Base-by-base conservation (phyloP, 2,113 vertebrate species). In the Poeciliopsis prolifica region DNA sequence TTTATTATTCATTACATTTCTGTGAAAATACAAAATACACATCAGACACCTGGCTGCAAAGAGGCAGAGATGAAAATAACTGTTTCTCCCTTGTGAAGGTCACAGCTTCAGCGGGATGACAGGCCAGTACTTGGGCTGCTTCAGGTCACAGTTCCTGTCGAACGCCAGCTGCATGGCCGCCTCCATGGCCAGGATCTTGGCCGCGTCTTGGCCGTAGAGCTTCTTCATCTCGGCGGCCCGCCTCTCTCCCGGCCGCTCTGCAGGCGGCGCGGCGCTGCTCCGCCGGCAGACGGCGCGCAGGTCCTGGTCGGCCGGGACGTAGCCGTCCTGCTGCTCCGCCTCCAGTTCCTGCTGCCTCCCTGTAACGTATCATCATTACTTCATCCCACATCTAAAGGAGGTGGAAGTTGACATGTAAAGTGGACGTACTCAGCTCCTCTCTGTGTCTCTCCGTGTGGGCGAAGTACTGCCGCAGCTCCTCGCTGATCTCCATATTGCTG, bases 401-500 rank as follows among this genome's bases (percentile, higher is more conserved):
- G 7, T 35, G 19, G 48, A 29, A 69, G 42, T 5, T 13, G 29
- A 33, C 13, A 13, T 1, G n/a, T 42, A 13, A 19, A 7, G 0
- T 10, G 2, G 30, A 95, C 97, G 96, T 92, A 99, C 97, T 95
- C 24, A 97, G 93, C 51, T 99, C 97, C 54, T 96, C 95, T 74
- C 83, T 84, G 93, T 99, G 98, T 30, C 81, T 91, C 84, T 98
- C 97, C 0, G 97, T 98, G 84, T 98, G 91, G 10, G 95, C 96
- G 60, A 99, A 99, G 88, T 95, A 99, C 86, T 98, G 92, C 10
- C 97, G 96, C 15, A 99, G 95, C 83, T 99, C 98, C 22, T 98
- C 95, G 0, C 96, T 98, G 93, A 99, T 99, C 80, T 97, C 97
- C 97, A 98, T 98, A 90, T 97, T 96, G 91, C 94, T 97, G 83